These are phyloP conservation scores for Lamprotornis superbus DNA, from an alignment of 2,113 vertebrate genomes.

Conservation along the genomic window DNA sequence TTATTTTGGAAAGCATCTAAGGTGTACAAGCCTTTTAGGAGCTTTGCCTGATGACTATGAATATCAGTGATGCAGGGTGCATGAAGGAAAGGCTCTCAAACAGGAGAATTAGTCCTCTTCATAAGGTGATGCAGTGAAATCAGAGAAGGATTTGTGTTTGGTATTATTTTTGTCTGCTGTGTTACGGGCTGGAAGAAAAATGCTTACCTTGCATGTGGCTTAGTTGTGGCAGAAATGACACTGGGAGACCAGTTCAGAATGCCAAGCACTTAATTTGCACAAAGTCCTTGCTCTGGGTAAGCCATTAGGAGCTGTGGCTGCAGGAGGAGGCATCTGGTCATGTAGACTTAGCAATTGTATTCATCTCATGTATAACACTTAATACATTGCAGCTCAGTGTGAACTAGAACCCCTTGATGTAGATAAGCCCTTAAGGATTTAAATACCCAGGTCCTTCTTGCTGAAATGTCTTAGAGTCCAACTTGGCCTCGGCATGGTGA, in stretches of 20 bases:
- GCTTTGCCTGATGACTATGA: background rate
- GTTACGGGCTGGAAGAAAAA: background rate
- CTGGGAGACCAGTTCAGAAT: background rate
- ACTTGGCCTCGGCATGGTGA: background rate
- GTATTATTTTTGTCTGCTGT: background rate
- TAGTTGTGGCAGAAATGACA: background rate
- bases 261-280: background rate
- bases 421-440: conserved; percentile 31
- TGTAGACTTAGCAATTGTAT: background rate
- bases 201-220: background rate
- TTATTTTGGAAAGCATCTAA: background rate
- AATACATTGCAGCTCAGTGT: background rate
- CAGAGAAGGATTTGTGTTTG: background rate
- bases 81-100: background rate
- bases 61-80: background rate
- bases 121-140: background rate
- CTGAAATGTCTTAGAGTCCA: background rate
- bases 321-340: background rate
- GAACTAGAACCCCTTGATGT: background rate
- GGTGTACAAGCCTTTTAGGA: background rate
- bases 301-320: background rate
- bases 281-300: background rate
- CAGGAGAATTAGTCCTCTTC: background rate
- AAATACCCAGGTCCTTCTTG: background rate
- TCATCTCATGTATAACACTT: background rate